Base-by-base conservation (phyloP, 2,797 vertebrate genomes). In the Peromyscus attwateri region DNA sequence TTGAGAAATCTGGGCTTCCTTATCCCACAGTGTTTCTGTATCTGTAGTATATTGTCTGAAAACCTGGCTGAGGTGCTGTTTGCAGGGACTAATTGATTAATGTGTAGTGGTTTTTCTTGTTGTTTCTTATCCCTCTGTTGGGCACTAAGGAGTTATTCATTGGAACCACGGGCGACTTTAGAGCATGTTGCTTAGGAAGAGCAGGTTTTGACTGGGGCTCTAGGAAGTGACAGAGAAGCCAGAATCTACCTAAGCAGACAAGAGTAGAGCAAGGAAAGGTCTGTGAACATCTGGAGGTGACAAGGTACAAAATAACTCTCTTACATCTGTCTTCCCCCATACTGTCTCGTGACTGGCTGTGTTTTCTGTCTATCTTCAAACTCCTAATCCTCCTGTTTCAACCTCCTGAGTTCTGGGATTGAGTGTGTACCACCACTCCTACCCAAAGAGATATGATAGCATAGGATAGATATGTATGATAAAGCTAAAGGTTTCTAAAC, bases 1-100 rank as follows among this genome's bases (percentile, higher is more conserved):
- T 96, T 91, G 83, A 94, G 70, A 77, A 55, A 93, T 66, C 19
- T 77, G 46, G 75, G 68, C 34, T 89, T 95, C 16, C 46, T 90
- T 95, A 82, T 21, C 8, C 6, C 37, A 6, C 83, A 94, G 52
- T 87, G 23, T 79, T 49, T 91, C 89, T 37, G 27, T 81, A 34
- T 43, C 70, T 6, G 37, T 40, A 49, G 57, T 29, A 73, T 46
- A 83, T 16, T 92, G 9, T 96, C 19, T 55, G 91, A 75, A 95
- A 94, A 92, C 14, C 12, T 93, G n/a, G 76, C 43, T 66, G n/a
- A 37, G 46, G 23, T 82, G 17, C 66, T 75, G 68, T 85, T 93
- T 91, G 34, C 37, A 82, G 57, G 23, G 70, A 92, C 76, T 94
- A 60, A 19, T 60, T 71, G 37, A 57, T 77, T 73, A 43, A 3